Conservation (phyloP, 2,888 invertebrate species). For the Dromius quadrimaculatus region DNA sequence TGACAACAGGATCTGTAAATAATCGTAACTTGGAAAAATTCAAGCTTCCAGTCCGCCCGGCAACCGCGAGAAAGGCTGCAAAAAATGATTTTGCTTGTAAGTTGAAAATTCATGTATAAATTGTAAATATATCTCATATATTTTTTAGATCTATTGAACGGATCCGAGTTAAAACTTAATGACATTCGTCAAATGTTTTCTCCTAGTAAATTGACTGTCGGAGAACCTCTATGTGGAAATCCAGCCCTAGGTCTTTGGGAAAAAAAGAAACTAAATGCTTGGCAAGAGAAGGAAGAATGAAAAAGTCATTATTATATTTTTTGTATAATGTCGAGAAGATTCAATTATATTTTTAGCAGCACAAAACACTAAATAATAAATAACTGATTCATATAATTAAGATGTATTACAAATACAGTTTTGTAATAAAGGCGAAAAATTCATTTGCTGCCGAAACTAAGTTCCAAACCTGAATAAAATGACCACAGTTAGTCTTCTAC, state of each 20-base stretch:
- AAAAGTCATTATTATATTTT: no score
- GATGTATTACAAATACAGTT: no score
- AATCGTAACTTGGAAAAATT: constrained; percentile 11
- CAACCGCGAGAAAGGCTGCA: constrained; percentile 37
- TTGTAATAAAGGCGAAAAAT: no score
- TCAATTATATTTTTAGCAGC: no score
- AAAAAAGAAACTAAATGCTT: constrained; percentile 14
- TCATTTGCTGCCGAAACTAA: no score
- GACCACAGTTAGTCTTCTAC: no score
- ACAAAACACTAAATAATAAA: no score
- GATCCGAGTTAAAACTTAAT: constrained; percentile 36
- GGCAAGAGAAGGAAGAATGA: constrained; percentile 25
- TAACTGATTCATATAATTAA: no score
- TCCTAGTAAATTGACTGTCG: constrained; percentile 37
- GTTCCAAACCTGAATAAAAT: no score
- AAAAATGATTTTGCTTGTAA: constrained; percentile 37
- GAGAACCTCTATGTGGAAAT: constrained; percentile 39
- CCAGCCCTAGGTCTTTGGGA: constrained; percentile 38
- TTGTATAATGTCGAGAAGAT: no score
- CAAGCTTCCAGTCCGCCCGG: constrained; percentile 28
- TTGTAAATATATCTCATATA: constrained; percentile 14
- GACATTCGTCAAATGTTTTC: constrained; percentile 34
- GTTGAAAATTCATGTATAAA: constrained; percentile 18
- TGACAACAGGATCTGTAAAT: constrained; percentile 27
- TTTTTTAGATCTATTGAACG: constrained; percentile 30